Conservation (phyloP, 2,113 vertebrate genomes). For the Aldabrachelys gigantea region DNA sequence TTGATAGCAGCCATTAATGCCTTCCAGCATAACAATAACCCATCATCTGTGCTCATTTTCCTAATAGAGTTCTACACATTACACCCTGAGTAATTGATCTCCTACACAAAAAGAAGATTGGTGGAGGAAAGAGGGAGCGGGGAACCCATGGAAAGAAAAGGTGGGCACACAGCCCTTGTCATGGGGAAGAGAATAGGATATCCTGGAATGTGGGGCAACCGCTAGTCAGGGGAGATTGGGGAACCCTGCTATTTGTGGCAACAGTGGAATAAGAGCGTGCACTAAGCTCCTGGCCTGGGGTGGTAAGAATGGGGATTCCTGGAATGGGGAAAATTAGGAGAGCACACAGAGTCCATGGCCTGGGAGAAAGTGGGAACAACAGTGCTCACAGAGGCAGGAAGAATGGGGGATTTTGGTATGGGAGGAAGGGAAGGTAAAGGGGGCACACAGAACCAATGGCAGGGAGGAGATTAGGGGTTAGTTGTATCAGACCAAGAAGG, state of each 20-base stretch:
- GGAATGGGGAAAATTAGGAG: not conserved
- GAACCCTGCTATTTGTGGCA: not conserved
- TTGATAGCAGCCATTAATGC: not conserved
- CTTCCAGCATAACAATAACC: not conserved
- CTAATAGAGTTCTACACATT: not conserved
- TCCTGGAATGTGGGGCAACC: not conserved
- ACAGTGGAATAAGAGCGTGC: not conserved
- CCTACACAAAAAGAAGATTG: not conserved
- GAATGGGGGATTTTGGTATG: not conserved
- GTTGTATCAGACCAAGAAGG: not conserved
- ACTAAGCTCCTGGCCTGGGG: not conserved
- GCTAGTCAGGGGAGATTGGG: not conserved
- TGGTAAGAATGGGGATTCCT: not conserved
- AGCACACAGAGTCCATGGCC: not conserved
- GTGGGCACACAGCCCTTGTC: not conserved
- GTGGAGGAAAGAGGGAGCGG: not conserved
- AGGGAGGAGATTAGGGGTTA: not conserved
- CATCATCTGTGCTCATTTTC: not conserved
- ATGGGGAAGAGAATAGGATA: not conserved
- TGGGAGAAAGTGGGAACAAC: not conserved
- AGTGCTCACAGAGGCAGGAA: not conserved
- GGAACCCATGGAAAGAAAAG: not conserved
- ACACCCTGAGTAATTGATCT: not conserved
- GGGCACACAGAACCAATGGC: not conserved
- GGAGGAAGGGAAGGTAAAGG: not conserved